Conservation (phyloP, 1,140 invertebrate species). For the Heterodera schachtii region DNA sequence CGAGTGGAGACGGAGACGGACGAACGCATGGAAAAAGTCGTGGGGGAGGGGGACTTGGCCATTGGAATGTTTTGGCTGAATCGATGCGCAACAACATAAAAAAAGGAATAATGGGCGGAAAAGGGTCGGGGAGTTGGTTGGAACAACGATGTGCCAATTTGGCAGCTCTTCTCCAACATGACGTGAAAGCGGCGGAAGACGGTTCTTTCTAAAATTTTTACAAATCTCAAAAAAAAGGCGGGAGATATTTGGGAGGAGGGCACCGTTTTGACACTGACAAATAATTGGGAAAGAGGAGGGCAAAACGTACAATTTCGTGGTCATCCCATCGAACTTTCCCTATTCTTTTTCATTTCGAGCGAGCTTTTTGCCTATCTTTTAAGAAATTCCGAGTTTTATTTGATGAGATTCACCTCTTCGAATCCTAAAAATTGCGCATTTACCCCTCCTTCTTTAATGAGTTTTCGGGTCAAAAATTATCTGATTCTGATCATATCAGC, state of each 20-base stretch:
- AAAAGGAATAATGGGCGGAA: conserved; percentile 55
- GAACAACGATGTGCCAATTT: conserved; percentile 36
- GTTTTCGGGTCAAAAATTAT: no score
- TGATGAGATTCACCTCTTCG: no score
- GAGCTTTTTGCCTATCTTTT: not conserved
- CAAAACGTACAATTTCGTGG: not conserved
- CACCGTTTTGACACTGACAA: conserved; percentile 3
- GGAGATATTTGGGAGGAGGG: conserved; percentile 12
- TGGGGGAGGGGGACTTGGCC: not conserved
- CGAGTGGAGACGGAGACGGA: conserved; percentile 49
- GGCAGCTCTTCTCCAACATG: conserved; percentile 27
- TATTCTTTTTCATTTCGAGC: no score
- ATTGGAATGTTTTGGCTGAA: conserved; percentile 43
- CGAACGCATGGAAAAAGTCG: conserved; percentile 22
- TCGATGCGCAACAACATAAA: conserved; percentile 51
- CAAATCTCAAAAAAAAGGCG: conserved; percentile 20
- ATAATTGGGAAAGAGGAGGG: not conserved
- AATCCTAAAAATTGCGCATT: no score
- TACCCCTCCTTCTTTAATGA: no score
- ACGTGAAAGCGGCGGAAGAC: not conserved
- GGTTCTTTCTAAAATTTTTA: no score
- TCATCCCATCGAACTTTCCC: not conserved
- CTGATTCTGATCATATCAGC: no score
- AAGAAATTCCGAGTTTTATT: not conserved
- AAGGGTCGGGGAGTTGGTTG: conserved; percentile 44